phyloP scores from a whole-genome alignment of 64 coral and sea anemone species.

The Dendrophyllia cribrosa region DNA sequence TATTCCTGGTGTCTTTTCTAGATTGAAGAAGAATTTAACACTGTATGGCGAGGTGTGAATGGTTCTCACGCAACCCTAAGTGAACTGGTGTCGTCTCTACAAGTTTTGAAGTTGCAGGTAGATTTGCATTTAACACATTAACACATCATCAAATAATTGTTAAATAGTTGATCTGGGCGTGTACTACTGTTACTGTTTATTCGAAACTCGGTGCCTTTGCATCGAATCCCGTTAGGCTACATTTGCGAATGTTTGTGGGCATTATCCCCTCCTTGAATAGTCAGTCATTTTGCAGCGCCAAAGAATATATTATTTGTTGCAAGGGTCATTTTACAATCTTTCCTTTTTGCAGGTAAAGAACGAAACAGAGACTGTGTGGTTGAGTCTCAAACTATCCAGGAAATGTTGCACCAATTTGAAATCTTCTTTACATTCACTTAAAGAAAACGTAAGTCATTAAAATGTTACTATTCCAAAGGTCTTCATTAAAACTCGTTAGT shows the following conservation, averaged over 20 bases:
- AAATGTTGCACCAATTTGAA: neutral
- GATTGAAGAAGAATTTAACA: neutral
- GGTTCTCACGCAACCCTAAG: neutral
- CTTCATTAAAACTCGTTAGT: too few relatives aligned
- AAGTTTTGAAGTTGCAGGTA: neutral
- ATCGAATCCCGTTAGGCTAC: too few relatives aligned
- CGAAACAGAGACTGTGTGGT: neutral
- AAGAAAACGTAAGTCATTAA: constrained; percentile 2
- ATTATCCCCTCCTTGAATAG: too few relatives aligned
- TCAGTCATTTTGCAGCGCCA: neutral
- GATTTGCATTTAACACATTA: too few relatives aligned
- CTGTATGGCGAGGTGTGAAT: neutral
- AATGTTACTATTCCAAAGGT: neutral
- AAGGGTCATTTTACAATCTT: too few relatives aligned
- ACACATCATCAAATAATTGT: too few relatives aligned
- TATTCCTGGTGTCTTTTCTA: neutral
- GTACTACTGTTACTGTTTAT: too few relatives aligned
- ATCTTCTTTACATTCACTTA: neutral
- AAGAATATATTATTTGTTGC: too few relatives aligned
- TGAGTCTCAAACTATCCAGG: neutral
- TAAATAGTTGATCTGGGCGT: too few relatives aligned
- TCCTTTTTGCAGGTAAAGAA: neutral
- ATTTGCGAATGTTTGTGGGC: too few relatives aligned
- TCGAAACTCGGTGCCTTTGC: too few relatives aligned
- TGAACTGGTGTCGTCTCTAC: neutral